These are phyloP conservation scores for Raja brachyura DNA, from an alignment of 2,113 vertebrate species.

Conservation along the genomic window DNA sequence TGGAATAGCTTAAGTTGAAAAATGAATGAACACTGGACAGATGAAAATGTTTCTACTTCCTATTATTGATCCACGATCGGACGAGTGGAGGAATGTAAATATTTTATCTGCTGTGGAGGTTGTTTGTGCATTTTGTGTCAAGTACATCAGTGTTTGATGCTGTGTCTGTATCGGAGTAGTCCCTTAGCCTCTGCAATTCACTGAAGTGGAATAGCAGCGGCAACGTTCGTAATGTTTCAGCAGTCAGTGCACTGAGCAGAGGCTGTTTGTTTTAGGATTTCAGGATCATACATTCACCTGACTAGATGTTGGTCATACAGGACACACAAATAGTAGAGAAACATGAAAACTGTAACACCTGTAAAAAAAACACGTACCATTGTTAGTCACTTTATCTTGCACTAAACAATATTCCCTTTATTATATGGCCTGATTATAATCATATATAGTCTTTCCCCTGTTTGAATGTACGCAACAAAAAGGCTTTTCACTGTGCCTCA, in stretches of 20 bases:
- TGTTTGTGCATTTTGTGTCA: not conserved
- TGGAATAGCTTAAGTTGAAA: not conserved
- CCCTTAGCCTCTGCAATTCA: not conserved
- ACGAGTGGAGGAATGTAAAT: not conserved
- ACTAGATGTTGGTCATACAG: not conserved
- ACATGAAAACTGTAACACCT: not conserved
- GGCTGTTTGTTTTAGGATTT: not conserved
- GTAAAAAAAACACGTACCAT: no score
- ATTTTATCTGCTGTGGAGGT: not conserved
- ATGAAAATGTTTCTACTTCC: not conserved
- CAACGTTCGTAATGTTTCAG: not conserved
- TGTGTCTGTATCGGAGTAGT: not conserved
- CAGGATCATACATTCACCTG: not conserved
- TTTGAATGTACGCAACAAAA: no score
- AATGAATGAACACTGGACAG: not conserved
- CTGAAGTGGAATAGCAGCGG: not conserved
- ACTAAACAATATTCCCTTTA: no score
- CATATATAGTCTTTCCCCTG: no score
- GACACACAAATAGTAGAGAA: not conserved
- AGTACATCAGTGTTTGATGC: not conserved
- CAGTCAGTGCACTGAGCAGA: not conserved
- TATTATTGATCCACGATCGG: not conserved
- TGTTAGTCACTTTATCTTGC: no score
- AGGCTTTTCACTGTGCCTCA: no score
- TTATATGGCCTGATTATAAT: no score